Evolutionary conservation across 2,113 vertebrate genomes (phyloP).

Genomic region (Hydrochoerus hydrochaeris): DNA sequence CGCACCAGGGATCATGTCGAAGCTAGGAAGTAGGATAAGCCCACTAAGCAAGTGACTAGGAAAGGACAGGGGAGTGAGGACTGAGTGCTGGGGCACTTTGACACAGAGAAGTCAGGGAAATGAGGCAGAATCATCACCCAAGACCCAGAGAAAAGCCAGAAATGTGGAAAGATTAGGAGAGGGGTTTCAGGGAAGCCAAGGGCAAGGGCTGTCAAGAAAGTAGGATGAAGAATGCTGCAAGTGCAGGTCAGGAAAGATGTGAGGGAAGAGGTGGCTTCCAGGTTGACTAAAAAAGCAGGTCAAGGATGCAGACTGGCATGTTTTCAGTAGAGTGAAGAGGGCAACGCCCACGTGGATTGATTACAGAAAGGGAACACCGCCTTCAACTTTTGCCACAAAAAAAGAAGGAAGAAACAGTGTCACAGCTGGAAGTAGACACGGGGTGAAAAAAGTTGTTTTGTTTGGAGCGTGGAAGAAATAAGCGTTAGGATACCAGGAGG

Average conservation of each 20-base stretch:
- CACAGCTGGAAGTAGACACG: background rate
- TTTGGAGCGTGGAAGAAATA: background rate
- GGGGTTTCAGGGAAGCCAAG: background rate
- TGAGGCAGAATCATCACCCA: background rate
- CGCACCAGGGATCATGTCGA: background rate
- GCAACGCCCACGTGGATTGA: accelerated
- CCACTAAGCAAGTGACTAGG: background rate
- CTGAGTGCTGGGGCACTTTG: background rate
- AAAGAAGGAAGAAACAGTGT: background rate
- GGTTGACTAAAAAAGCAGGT: background rate
- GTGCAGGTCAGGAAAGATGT: too few species aligned
- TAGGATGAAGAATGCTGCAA: background rate
- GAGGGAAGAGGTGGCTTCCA: background rate
- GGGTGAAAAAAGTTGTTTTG: background rate
- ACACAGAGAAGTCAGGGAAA: background rate
- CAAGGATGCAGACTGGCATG: background rate
- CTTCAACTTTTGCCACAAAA: background rate
- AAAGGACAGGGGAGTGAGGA: background rate
- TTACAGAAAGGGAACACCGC: background rate
- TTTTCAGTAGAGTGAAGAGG: background rate
- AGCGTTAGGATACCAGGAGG: background rate
- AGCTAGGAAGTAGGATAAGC: background rate
- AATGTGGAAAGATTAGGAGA: too few species aligned
- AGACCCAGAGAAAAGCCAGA: background rate
- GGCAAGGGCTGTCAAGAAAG: background rate